Base-by-base conservation (phyloP, 2,113 vertebrate species). In the Siphamia tubifer region DNA sequence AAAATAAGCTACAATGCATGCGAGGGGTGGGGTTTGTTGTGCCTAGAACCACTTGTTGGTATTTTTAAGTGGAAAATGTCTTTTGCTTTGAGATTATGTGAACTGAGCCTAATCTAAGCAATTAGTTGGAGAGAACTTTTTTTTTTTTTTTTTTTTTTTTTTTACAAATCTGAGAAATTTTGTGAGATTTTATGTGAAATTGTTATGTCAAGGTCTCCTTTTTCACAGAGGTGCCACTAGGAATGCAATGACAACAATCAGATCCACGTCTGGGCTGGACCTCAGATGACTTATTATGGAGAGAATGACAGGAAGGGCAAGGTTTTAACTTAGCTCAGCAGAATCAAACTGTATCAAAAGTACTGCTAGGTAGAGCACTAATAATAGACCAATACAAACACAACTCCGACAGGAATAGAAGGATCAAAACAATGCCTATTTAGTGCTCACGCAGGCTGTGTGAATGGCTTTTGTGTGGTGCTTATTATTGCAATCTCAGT, bases 281-380 rank as follows among this genome's bases (percentile, higher is more conserved):
- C 68, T 79, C 62, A 62, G 28, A 42, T 61, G 79, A 80, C 69
- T 63, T 77, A 77, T 63, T 55, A 53, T 11, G 55, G 24, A 75
- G 82, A 87, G 76, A 88, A 90, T 89, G 76, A 82, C 80, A 91
- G 87, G 88, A 91, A 91, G 90, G 88, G 89, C 80, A 77, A 64
- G 84, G 89, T 64, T 83, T 71, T 15, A 61, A 63, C 62, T 70
- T 32, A 76, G 73, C 79, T 74, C 74, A 74, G 68, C 76, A 83
- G 64, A 82, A 89, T 82, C 72, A 70, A 68, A 76, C 63, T 63
- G 67, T 56, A 88, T 83, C 79, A 83, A 84, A 82, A 77, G 84
- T 65, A 43, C 44, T 53, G 39, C 74, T 72, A 75, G 66, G 68
- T 73, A 67, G 51, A 30, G 30, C 9, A 36, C 84, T 83, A 88